These are phyloP conservation scores for Drosophila emarginata DNA, from an alignment of 2,888 invertebrate species.

Conservation along the genomic window DNA sequence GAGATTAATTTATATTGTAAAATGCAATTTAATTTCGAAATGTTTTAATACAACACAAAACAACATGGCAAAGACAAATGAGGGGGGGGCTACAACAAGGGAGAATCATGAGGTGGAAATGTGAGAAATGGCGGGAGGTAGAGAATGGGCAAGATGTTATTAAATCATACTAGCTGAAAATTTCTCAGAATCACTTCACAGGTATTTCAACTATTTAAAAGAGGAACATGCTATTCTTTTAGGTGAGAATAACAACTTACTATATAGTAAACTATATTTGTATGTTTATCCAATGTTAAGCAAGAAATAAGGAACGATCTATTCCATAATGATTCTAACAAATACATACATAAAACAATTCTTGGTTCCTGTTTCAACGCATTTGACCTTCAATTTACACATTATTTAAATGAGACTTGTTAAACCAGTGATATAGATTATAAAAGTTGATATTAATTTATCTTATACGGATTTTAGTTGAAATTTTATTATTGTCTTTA, in stretches of 20 bases:
- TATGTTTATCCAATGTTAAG: too few species aligned
- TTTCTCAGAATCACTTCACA: neutral
- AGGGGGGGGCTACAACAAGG: neutral
- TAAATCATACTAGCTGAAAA: neutral
- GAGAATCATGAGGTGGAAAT: neutral
- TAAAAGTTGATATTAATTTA: too few species aligned
- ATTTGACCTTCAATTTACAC: too few species aligned
- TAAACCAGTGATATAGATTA: too few species aligned
- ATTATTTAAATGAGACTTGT: too few species aligned
- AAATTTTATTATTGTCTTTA: too few species aligned
- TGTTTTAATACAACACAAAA: conserved; percentile 46
- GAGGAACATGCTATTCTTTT: neutral
- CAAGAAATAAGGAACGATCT: too few species aligned
- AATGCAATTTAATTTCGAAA: conserved; percentile 52
- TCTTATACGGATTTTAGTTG: too few species aligned
- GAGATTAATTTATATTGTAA: conserved; percentile 60
- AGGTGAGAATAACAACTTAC: neutral
- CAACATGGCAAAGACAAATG: neutral
- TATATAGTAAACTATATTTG: neutral
- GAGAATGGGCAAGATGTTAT: neutral
- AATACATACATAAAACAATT: too few species aligned
- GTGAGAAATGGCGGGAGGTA: neutral
- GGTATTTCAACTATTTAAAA: neutral
- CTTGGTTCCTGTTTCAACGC: too few species aligned
- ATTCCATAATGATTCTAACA: too few species aligned